Evolutionary conservation across 1,140 invertebrate species (phyloP).

Genomic region (Hermetia illucens): DNA sequence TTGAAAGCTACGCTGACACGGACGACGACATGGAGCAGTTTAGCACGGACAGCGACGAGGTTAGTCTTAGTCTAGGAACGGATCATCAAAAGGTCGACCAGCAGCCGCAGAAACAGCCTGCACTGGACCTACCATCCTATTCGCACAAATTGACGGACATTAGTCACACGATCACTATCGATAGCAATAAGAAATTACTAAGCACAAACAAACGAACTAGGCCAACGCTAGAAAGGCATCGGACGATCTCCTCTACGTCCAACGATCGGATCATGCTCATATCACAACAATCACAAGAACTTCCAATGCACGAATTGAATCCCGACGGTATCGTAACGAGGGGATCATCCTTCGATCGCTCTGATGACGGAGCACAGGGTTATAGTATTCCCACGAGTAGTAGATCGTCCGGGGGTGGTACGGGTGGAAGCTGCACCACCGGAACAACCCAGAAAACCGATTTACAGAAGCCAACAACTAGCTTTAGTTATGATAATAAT

Average conservation of each 20-base stretch:
- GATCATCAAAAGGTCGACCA: background rate
- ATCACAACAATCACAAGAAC: background rate
- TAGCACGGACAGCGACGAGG: constrained; percentile 60
- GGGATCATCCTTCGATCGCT: too few relatives aligned
- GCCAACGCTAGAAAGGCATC: constrained; percentile 18
- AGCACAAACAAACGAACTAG: too few relatives aligned
- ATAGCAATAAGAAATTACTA: too few relatives aligned
- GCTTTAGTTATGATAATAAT: constrained; percentile 4
- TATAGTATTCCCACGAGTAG: too few relatives aligned
- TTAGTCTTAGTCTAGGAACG: constrained; percentile 10
- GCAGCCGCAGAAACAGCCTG: background rate
- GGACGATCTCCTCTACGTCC: constrained; percentile 17
- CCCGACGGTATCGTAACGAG: too few relatives aligned
- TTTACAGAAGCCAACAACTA: background rate
- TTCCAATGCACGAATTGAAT: background rate
- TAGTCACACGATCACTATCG: too few relatives aligned
- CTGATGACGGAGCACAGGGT: too few relatives aligned
- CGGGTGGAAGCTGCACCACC: too few relatives aligned
- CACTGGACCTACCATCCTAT: constrained; percentile 6
- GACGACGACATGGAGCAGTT: constrained; percentile 68
- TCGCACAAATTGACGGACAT: too few relatives aligned
- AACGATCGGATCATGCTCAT: constrained; percentile 3
- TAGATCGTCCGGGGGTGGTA: too few relatives aligned
- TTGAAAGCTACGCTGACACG: constrained; percentile 42
- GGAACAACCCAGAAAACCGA: background rate